Evolutionary conservation across 2,113 vertebrate species (phyloP).

Genomic region (Cacatua alba): DNA sequence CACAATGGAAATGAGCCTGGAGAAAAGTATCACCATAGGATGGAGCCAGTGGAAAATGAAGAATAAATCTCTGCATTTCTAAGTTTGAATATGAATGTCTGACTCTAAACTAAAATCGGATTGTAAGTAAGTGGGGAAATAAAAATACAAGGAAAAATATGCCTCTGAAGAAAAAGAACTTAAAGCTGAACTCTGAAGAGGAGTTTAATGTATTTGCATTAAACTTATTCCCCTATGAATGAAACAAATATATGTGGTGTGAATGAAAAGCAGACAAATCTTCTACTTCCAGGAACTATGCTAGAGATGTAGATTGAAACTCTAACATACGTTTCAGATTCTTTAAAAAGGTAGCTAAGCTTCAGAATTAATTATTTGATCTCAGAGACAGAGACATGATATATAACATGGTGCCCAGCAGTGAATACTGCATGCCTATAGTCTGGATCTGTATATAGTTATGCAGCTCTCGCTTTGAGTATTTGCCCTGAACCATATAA

Average conservation of each 20-base stretch:
- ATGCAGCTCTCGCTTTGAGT: neutral
- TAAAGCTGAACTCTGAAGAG: neutral
- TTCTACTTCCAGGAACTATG: neutral
- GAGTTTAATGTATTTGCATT: neutral
- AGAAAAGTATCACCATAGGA: neutral
- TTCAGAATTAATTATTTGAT: constrained; percentile 1
- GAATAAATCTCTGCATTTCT: neutral
- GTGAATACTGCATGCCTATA: neutral
- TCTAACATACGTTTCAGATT: neutral
- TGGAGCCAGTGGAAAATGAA: neutral
- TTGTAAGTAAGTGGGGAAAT: neutral
- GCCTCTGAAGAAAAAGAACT: neutral
- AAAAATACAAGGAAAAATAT: neutral
- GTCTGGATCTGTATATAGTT: neutral
- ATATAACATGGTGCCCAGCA: neutral
- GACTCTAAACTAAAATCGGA: neutral
- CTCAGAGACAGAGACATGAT: neutral
- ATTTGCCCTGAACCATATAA: constrained; percentile 34
- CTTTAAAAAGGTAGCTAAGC: neutral
- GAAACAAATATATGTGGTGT: neutral
- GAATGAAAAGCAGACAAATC: neutral
- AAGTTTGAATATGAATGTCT: neutral
- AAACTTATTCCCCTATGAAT: neutral
- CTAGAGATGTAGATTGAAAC: neutral
- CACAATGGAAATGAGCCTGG: neutral